Base-by-base conservation (phyloP, 2,113 vertebrate species). In the Chloebia gouldiae region DNA sequence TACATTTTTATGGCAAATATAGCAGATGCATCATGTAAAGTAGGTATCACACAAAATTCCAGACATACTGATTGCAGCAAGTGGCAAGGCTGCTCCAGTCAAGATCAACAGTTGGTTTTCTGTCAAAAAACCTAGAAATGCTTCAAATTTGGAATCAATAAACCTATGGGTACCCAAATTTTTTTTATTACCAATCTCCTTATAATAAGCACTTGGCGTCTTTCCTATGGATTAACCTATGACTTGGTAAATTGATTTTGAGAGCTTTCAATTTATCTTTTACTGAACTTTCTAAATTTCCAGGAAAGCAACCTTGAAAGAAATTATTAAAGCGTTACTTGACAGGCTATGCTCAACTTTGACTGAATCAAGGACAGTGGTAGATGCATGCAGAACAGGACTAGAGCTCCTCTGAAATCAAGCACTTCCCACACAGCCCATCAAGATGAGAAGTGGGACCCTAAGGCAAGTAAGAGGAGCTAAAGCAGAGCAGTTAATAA, bases 341-440 rank as follows among this genome's bases (percentile, higher is more conserved):
- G 30, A 6, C 30, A 86, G 40, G 25, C 31, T 65, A 60, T 23
- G 15, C 28, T 69, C 2, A 0, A 42, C 64, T 79, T 83, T 2
- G 0, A 37, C 22, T 37, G 51, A 81, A 70, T 50, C 20, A 42
- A 66, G 27, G 19, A 60, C 2, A 79, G 12, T 11, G 22, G 65
- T 0, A 60, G 53, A 69, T 49, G 17, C 4, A n/a, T 0, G 1
- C 15, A 66, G n/a, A 87, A 61, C n/a, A 75, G n/a, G 25, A 59
- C 65, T 57, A 53, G 19, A 92, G 45, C 21, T 78, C 86, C 61
- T 69, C 45, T 44, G 73, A 65, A 78, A 84, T 44, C 27, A 90
- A 69, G 11, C 31, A 72, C 18, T 72, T 73, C 30, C 64, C 33
- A 76, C 18, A 72, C 11, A 84, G 49, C n/a, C 35, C 53, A 47